Evolutionary conservation across 2,113 vertebrate genomes (phyloP), one percentile per base, ranked within the genome.

Genomic region (Lamprotornis superbus): DNA sequence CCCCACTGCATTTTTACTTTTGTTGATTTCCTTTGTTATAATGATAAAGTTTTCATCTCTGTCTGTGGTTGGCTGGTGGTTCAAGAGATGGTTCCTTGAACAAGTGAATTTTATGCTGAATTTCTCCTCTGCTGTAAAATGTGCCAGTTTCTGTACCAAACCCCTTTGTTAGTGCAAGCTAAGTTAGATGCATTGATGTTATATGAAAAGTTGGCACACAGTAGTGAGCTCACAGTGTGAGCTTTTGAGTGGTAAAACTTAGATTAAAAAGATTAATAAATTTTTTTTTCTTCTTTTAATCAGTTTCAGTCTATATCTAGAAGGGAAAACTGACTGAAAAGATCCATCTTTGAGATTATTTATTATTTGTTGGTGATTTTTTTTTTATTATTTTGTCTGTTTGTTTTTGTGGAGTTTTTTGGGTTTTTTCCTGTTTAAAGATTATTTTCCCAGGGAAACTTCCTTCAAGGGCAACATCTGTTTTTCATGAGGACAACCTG

Each of bases 381-480:
- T 22, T 44, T 24, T 31, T 31, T 22, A 5, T 10, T 7, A 7
- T 70, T 78, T 55, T 49, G 8, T 27, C 28, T 74, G 60, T 42
- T 60, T 79, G 67, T 64, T 80, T 75, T 67, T n/a, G 7, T 52
- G 52, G 7, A 28, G 19, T 61, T 93, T 69, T 37, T 59, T 2
- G 1, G 10, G 0, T 21, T 67, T 52, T 89, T 73, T 39, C 17
- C 46, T 64, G 39, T 44, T 91, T 15, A 59, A 92, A 86, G 50
- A 56, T 37, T 52, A 60, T 76, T 96, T 96, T 96, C 95, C 88
- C 87, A 92, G 71, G 81, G 75, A 91, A 91, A 40, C 31, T 89
- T 92, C 92, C 44, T 89, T 83, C 52, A 91, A 90, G 83, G 70
- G 39, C 56, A 91, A 78, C 94, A 95, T 96, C 83, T 96, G 93